phyloP scores from a whole-genome alignment of 2,113 vertebrate genomes.

The Tichodroma muraria region DNA sequence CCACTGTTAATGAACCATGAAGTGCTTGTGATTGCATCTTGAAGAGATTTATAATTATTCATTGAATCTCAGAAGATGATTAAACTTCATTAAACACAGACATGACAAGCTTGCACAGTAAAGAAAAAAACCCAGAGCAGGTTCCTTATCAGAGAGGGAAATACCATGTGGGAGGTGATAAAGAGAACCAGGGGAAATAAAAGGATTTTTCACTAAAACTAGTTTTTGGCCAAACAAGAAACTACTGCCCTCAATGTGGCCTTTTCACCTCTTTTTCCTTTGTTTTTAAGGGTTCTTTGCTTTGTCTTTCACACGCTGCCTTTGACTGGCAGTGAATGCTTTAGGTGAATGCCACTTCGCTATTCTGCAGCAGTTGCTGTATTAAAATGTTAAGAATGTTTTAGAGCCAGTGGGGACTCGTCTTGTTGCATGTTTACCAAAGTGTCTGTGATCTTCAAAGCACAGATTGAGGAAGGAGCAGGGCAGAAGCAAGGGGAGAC shows the following conservation, averaged over 20 bases:
- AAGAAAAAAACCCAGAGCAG: slow-evolving; percentile 37
- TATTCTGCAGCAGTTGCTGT: background rate
- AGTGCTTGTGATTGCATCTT: slow-evolving; percentile 76
- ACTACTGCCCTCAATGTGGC: background rate
- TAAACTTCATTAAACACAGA: slow-evolving; percentile 75
- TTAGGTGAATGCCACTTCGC: background rate
- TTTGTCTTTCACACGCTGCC: background rate
- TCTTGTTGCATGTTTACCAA: background rate
- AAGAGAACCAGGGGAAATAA: background rate
- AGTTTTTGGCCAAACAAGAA: background rate
- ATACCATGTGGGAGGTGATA: background rate
- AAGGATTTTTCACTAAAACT: background rate
- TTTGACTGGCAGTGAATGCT: background rate
- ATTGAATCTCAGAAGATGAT: slow-evolving; percentile 75
- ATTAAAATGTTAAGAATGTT: background rate
- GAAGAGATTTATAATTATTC: slow-evolving; percentile 81
- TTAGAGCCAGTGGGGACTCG: background rate
- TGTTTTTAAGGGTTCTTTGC: background rate
- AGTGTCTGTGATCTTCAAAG: background rate
- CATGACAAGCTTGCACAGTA: slow-evolving; percentile 68
- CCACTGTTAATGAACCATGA: slow-evolving; percentile 70
- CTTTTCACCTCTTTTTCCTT: background rate
- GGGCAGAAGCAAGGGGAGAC: background rate
- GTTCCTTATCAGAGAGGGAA: slow-evolving; percentile 2
- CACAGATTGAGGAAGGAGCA: background rate